Evolutionary conservation across 2,797 vertebrate genomes (phyloP), one percentile per base, ranked within the genome.

Genomic region (Chelonia mydas): DNA sequence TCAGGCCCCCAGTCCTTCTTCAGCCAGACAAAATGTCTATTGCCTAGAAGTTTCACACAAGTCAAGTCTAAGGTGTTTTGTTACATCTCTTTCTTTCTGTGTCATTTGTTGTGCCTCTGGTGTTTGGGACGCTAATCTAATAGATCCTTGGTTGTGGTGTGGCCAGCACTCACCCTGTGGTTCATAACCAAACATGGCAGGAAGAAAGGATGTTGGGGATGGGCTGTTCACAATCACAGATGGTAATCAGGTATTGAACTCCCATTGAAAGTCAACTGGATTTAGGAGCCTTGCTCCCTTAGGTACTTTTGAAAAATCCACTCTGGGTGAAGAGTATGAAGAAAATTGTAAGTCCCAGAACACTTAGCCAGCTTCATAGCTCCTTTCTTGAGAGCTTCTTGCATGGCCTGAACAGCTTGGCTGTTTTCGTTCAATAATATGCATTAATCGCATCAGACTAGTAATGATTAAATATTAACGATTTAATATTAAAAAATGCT

Each of bases 121-220:
- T 97, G 92, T 93, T 88, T 96, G 83, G 95, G 81, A 93, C 96
- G 93, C 96, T 90, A 94, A 86, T 95, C 93, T 95, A 97, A 97
- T 93, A 76, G 92, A 94, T 72, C 95, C 86, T 92, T 86, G 90
- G 80, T 86, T 81, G 76, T 90, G 94, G 93, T 90, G 92, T 96
- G 92, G 95, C 88, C 97, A 96, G 93, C 95, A 95, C 94, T 97
- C 96, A 97, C 96, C 97, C 93, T 97, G 97, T 28, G 45, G 95
- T 95, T 97, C 94, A 86, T 78, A 83, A 94, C 91, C 88, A 95
- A 97, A 93, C 95, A 10, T 68, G 96, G 96, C 96, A 97, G 79
- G 83, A 86, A 97, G 84, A 97, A 90, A 97, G 95, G 86, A 97
- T 97, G 93, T 95, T 97, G 94, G 89, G 95, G 59, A 97, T 92